Base-by-base conservation (phyloP, 2,797 vertebrate genomes). In the Cetoscarus ocellatus region DNA sequence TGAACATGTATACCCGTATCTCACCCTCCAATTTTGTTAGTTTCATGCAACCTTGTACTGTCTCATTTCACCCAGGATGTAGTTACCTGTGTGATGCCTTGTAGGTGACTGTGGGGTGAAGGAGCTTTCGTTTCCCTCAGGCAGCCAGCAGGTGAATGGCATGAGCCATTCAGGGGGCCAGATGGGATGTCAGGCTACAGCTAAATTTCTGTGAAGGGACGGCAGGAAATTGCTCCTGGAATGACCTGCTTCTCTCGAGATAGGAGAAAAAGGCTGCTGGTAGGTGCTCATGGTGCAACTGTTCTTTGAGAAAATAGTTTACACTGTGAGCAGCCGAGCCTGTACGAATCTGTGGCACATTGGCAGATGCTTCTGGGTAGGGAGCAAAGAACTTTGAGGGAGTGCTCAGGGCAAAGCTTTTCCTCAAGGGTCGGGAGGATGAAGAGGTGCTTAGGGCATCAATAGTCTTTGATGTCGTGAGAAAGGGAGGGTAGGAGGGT, bases 151-250 rank as follows among this genome's bases (percentile, higher is more conserved):
- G 79, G 68, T 82, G 75, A 90, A 75, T 67, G 71, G 51, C 77
- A 74, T 77, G 62, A 89, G 85, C 86, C 79, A 86, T 75, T 79
- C 70, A 70, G 66, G 34, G 12, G 81, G 73, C 72, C 67, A 83
- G 77, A 88, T 86, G 78, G 47, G 64, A 72, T 79, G 78, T 86
- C 75, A 79, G 57, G 62, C 71, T 73, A 71, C 70, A 69, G 86
- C 76, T 83, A 67, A 67, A 73, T 77, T 89, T 87, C 78, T n/a
- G 6, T 73, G 73, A 82, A 79, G 44, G 56, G 57, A 43, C 19
- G 58, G 54, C 56, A 75, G 17, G 69, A 68, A 79, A 70, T 66
- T 61, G 52, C 77, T 70, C 42, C 1, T 35, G 40, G 54, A 60
- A 14, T 66, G 70, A 63, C 71, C 81, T 64, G 65, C 49, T 83